Conservation (phyloP, 1,140 invertebrate genomes). For the Zaprionus camerounensis region DNA sequence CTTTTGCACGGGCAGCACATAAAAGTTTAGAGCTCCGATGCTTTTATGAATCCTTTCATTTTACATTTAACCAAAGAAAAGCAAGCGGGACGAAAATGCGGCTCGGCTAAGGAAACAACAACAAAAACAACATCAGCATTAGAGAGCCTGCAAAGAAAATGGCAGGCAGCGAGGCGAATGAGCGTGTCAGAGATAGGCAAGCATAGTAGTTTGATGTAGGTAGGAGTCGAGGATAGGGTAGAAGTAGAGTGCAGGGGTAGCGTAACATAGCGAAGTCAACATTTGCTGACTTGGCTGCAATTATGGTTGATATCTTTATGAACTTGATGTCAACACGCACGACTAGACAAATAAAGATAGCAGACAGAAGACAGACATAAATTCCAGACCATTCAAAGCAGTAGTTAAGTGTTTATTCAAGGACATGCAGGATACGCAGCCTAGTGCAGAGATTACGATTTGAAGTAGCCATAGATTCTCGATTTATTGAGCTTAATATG, state of each 20-base stretch:
- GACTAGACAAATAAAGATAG: constrained; percentile 34
- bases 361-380: constrained; percentile 19
- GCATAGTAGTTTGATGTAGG: not conserved
- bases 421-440: not conserved
- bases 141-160: not conserved
- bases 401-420: constrained; percentile 12
- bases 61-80: constrained; percentile 57
- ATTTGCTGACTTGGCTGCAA: constrained; percentile 52
- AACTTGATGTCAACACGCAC: constrained; percentile 58
- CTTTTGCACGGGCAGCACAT: constrained; percentile 18
- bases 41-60: constrained; percentile 69
- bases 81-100: constrained; percentile 54
- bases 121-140: constrained; percentile 21
- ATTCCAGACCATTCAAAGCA: constrained; percentile 7
- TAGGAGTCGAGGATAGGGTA: not conserved
- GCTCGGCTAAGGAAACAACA: constrained; percentile 30
- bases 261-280: constrained; percentile 25
- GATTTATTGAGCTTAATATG: not conserved
- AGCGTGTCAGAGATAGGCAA: not conserved
- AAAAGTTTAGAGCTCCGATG: constrained; percentile 39
- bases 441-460: not conserved
- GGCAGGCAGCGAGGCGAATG: constrained; percentile 20
- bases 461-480: not conserved
- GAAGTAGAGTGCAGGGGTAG: not conserved
- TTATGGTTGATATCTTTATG: constrained; percentile 69